These are phyloP conservation scores for Parambassis ranga DNA, from an alignment of 2,797 vertebrate genomes.

Conservation along the genomic window DNA sequence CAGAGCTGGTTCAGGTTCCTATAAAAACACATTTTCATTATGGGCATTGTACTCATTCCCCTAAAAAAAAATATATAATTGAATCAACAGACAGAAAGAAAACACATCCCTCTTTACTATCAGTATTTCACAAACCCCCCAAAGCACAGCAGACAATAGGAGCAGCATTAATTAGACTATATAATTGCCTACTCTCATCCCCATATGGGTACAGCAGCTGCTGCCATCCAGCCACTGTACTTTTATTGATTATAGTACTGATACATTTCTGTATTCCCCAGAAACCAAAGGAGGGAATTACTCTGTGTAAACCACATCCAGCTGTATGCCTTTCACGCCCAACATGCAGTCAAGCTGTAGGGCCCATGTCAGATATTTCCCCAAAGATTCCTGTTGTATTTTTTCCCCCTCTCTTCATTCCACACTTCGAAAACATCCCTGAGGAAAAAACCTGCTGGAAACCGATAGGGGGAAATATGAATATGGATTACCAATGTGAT, in stretches of 20 bases:
- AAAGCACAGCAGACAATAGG: constrained; percentile 56
- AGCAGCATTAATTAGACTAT: constrained; percentile 68
- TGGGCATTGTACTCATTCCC: background rate
- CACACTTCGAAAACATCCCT: constrained; percentile 53
- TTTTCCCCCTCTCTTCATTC: constrained; percentile 34
- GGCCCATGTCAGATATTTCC: constrained; percentile 65
- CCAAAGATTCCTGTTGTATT: constrained; percentile 52
- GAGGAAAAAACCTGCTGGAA: constrained; percentile 48
- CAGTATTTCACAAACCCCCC: constrained; percentile 46
- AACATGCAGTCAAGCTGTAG: constrained; percentile 61
- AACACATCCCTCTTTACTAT: constrained; percentile 23
- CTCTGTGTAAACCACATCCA: constrained; percentile 70
- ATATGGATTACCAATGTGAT: constrained; percentile 60
- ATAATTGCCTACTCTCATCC: constrained; percentile 70
- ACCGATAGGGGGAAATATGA: constrained; percentile 48
- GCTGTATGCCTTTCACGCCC: constrained; percentile 65
- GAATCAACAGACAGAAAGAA: constrained; percentile 24
- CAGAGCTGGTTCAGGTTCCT: background rate
- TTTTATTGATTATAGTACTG: constrained; percentile 76
- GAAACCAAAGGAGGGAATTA: constrained; percentile 74
- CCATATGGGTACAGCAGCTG: constrained; percentile 71
- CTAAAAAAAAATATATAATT: constrained; percentile 8
- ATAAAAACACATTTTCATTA: constrained; percentile 4
- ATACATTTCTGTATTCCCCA: constrained; percentile 73
- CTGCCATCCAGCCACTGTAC: constrained; percentile 57